These are phyloP conservation scores for Pygoscelis adeliae DNA, from an alignment of 2,113 vertebrate genomes.

Conservation along the genomic window DNA sequence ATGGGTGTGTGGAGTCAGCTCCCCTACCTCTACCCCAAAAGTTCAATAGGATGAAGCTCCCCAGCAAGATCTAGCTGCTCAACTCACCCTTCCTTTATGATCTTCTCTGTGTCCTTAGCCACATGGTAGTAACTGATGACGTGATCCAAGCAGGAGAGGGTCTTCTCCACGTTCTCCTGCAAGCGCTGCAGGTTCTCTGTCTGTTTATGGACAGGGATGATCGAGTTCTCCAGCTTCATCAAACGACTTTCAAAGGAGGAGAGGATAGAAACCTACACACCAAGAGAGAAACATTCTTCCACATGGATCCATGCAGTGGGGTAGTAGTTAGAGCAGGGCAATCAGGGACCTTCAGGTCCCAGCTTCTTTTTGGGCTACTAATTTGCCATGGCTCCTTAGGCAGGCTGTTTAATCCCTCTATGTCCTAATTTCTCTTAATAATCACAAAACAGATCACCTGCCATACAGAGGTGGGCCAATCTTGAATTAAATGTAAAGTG, in stretches of 20 bases:
- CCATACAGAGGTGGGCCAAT: background rate
- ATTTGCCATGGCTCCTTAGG: background rate
- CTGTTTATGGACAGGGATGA: conserved; percentile 97
- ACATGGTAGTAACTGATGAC: conserved; percentile 98
- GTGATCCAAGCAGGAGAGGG: conserved; percentile 91
- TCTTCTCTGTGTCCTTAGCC: conserved; percentile 93
- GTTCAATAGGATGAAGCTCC: background rate
- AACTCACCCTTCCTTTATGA: conserved; percentile 92
- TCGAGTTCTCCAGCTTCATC: conserved; percentile 97
- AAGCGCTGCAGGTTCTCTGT: conserved; percentile 96
- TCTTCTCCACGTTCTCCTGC: conserved; percentile 97
- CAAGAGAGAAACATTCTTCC: background rate
- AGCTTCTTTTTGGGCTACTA: background rate
- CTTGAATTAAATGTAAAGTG: background rate
- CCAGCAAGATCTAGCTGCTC: background rate
- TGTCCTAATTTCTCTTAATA: background rate
- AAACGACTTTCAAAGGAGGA: conserved; percentile 97
- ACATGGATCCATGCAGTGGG: background rate
- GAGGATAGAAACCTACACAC: conserved; percentile 88
- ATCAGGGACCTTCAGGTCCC: background rate
- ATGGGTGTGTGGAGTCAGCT: background rate
- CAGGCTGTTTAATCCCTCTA: background rate
- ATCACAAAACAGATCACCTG: background rate
- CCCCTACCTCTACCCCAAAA: background rate
- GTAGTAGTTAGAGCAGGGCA: background rate